Percentiles rank a stretch among this genome's conserved stretches.
Evolutionary conservation across 2,888 invertebrate genomes (phyloP).

Genomic region (Cryptocheilus praepositus): DNA sequence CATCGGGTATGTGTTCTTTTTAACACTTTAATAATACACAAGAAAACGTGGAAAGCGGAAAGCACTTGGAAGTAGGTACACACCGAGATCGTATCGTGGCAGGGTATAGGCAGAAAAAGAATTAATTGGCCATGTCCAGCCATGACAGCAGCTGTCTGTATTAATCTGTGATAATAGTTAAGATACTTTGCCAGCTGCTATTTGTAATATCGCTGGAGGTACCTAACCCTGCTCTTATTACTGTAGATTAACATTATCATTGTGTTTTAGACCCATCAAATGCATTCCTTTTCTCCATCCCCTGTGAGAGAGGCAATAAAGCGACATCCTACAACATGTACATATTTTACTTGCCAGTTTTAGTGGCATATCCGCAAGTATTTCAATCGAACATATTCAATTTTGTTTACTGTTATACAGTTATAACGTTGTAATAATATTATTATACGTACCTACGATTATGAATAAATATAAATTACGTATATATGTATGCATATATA

Average conservation of each 20-base stretch:
- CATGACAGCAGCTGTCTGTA: constrained; percentile 68
- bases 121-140: constrained; percentile 55
- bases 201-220: constrained; percentile 58
- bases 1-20: not conserved
- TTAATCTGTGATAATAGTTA: constrained; percentile 74
- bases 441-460: constrained; percentile 53
- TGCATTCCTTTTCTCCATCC: constrained; percentile 37
- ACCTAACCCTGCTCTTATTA: constrained; percentile 50
- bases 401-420: constrained; percentile 65
- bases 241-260: constrained; percentile 51
- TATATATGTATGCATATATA: constrained; percentile 12
- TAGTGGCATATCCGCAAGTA: constrained; percentile 58
- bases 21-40: not conserved
- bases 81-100: constrained; percentile 23
- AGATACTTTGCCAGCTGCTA: constrained; percentile 61
- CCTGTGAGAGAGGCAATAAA: constrained; percentile 40
- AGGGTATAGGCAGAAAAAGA: constrained; percentile 32
- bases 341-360: constrained; percentile 58
- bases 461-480: constrained; percentile 21
- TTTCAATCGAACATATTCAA: constrained; percentile 65
- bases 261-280: constrained; percentile 40
- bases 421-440: constrained; percentile 64
- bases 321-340: constrained; percentile 52
- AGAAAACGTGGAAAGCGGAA: not conserved
- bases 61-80: not conserved